A percentile compares a stretch with the other conserved stretches of the same genome.
phyloP scores from a whole-genome alignment of 1,140 invertebrate genomes.

The Akabosia matsudoensis region DNA sequence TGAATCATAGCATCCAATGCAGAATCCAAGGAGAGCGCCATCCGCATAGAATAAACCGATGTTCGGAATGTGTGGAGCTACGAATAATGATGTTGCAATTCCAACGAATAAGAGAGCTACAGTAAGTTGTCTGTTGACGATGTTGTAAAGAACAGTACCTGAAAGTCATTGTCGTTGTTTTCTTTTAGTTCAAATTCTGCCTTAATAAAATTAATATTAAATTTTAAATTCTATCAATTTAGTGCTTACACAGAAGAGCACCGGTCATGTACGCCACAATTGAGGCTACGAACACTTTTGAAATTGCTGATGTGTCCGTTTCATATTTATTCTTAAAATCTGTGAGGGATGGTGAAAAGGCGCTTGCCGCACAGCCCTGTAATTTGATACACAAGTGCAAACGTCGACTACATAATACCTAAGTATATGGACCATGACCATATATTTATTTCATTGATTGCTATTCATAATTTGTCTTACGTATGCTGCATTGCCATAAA shows the following conservation, averaged over 20 bases:
- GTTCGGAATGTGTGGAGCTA: constrained; percentile 5
- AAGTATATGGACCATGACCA: neutral
- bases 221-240: neutral
- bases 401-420: neutral
- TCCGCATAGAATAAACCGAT: neutral
- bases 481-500: neutral
- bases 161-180: neutral
- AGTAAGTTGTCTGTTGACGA: constrained; percentile 1
- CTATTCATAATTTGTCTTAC: neutral
- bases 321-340: constrained; percentile 17
- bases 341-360: neutral
- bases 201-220: neutral
- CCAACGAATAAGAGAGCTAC: neutral
- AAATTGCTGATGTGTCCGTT: neutral
- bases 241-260: neutral
- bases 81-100: neutral
- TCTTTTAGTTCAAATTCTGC: neutral
- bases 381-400: neutral
- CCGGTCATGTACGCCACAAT: neutral
- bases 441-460: neutral
- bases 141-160: neutral
- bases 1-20: constrained; percentile 2
- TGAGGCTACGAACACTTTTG: neutral
- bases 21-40: neutral
- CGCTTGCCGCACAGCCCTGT: neutral